phyloP scores from a whole-genome alignment of 2,113 vertebrate species.

The Calypte anna region DNA sequence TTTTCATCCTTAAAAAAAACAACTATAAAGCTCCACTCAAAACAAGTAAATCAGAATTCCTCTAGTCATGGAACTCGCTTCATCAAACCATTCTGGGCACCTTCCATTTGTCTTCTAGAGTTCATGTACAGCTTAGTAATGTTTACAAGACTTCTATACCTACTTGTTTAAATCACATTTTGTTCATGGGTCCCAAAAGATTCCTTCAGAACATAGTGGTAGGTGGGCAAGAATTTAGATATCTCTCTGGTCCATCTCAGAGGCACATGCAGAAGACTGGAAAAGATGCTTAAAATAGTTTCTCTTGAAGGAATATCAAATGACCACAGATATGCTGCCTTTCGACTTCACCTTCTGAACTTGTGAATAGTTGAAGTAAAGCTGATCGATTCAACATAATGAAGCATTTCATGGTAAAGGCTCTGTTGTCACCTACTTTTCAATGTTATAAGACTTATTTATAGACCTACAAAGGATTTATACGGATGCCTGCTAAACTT shows the following conservation, averaged over 20 bases:
- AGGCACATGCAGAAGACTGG: neutral
- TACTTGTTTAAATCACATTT: neutral
- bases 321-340: neutral
- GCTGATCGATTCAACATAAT: neutral
- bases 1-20: neutral
- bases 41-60: neutral
- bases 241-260: neutral
- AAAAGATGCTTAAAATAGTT: neutral
- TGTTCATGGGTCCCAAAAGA: neutral
- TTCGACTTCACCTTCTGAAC: neutral
- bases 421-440: neutral
- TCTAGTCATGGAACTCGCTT: neutral
- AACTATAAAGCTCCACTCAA: neutral
- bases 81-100: neutral
- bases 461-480: neutral
- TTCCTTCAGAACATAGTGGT: neutral
- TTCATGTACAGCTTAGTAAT: neutral
- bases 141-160: neutral
- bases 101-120: neutral
- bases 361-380: neutral
- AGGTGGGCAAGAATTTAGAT: neutral
- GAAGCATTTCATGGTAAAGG: neutral
- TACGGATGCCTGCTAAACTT: neutral
- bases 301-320: neutral
- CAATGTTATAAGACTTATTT: neutral